Evolutionary conservation across 2,888 invertebrate species (phyloP), one percentile per base, ranked within the genome.

Genomic region (Chaitophorus viminalis): DNA sequence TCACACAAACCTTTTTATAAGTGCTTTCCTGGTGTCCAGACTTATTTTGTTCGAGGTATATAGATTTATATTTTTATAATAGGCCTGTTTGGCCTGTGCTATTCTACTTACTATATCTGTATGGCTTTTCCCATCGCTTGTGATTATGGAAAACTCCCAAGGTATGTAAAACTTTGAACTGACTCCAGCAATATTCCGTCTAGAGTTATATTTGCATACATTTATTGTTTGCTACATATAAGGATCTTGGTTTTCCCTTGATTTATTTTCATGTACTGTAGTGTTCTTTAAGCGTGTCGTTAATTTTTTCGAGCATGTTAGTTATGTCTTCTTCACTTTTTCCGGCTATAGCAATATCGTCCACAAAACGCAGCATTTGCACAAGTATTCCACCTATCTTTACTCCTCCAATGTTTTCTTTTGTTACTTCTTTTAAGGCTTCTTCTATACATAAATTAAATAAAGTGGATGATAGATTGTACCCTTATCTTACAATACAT

Each of bases 221-320:
- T 17, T 17, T 52, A 14, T 2, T 52, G 52, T 52, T 52, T 52
- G 52, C 52, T 52, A 52, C 52, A 52, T 52, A 52, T n/a, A 52
- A 52, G 17, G 11, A 52, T 52, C 11, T 52, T 52, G 11, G 52
- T 52, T 52, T 74, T 36, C 8, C 36, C 25, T 74, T 74, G 74
- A n/a, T 74, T 74, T 74, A 74, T 74, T 74, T 74, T 74, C 36
- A 74, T 74, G 21, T 36, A n/a, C n/a, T n/a, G n/a, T n/a, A n/a
- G 39, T 75, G 75, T 75, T 75, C 75, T 39, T 75, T 75, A 39
- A 75, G n/a, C 25, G 39, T 75, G 14, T n/a, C 39, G 4, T 75
- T 75, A 1, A 72, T 36, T 72, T 72, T 36, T 33, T 36, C 72
- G 6, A 72, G 33, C 39, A 39, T 75, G 36, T 75, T 75, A 75